Evolutionary conservation across 2,113 vertebrate genomes (phyloP).

Genomic region (Eptatretus burgeri): DNA sequence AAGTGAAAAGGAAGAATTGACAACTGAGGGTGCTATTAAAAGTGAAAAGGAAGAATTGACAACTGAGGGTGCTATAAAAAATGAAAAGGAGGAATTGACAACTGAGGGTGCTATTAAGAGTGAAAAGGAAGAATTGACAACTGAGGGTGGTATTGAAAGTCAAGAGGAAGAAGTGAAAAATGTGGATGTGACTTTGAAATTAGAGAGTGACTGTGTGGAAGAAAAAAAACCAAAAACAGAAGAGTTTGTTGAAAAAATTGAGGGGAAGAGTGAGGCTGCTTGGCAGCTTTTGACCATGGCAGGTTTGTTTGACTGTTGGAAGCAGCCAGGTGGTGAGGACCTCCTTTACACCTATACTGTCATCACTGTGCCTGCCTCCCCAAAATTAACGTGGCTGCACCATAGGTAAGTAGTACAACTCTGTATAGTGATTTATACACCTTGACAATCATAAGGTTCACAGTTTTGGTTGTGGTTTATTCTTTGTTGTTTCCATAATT

Average conservation of each 20-base stretch:
- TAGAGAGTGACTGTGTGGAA: background rate
- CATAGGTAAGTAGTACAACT: constrained; percentile 19
- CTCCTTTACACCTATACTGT: constrained; percentile 46
- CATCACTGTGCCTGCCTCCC: constrained; percentile 52
- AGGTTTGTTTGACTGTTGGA: constrained; percentile 83
- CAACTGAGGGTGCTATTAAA: too few species aligned
- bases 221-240: background rate
- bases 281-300: constrained; percentile 66
- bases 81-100: background rate
- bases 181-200: background rate
- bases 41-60: too few species aligned
- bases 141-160: too few species aligned
- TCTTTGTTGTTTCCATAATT: too few species aligned
- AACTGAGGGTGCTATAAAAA: too few species aligned
- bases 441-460: too few species aligned
- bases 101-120: background rate
- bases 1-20: too few species aligned
- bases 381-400: constrained; percentile 39
- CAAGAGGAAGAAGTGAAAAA: background rate
- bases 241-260: constrained; percentile 8
- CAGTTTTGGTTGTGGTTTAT: too few species aligned
- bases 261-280: constrained; percentile 22
- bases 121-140: background rate
- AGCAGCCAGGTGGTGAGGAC: constrained; percentile 35
- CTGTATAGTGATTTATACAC: too few species aligned